Base-by-base conservation (phyloP, 2,797 vertebrate species). In the Spea hammondii region DNA sequence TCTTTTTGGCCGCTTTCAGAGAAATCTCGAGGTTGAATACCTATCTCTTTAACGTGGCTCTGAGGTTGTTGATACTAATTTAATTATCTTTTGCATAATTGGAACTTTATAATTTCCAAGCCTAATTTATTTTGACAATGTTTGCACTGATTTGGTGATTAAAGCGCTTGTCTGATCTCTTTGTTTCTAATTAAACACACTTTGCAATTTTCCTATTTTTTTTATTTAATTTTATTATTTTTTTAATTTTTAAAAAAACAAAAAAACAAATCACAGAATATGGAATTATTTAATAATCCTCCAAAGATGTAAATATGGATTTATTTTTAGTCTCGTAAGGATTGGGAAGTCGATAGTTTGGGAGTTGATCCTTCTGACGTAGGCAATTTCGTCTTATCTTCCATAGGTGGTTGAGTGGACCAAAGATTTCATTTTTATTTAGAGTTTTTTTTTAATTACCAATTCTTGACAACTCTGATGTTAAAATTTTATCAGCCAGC, bases 71-170 rank as follows among this genome's bases (percentile, higher is more conserved):
- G 77, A 59, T 85, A 82, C 85, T 88, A 88, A 91, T 89, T 89
- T 84, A 88, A 90, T 88, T 88, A 89, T 77, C 71, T 86, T 85
- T 69, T 85, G 70, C 82, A 74, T 86, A 86, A 87, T 87, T 78
- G 84, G 74, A 79, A 80, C 12, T 83, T 87, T 87, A 87, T 86
- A 12, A 86, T 89, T 88, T 91, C 84, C 84, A 90, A 87, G 85
- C 85, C 85, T 89, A 90, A 90, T 89, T 80, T 85, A 88, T 88
- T 86, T 84, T 88, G 87, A 89, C 85, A 83, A 79, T 79, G 79
- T 86, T 85, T 87, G 73, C 85, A 80, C 83, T 85, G 88, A 89
- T 87, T 86, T 85, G 65, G 80, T 86, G 80, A 89, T 90, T 85
- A 88, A 87, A 86, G 67, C 50, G 46, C 81, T 85, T 84, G 81